Evolutionary conservation across 2,113 vertebrate genomes (phyloP), one percentile per base, ranked within the genome.

Genomic region (Lepisosteus osseus): DNA sequence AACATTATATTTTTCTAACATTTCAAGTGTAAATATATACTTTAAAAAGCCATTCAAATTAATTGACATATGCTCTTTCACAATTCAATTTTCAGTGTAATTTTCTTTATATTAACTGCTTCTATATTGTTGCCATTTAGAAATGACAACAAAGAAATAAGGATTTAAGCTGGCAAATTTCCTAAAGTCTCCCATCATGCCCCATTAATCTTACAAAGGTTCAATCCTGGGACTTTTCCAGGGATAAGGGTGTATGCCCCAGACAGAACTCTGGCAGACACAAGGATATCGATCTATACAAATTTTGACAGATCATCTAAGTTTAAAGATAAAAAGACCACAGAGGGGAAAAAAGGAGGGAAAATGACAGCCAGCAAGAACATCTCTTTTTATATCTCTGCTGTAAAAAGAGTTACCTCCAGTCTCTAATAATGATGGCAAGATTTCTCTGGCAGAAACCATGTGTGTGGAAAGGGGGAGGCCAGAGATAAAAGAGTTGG

Each of bases 361-460:
- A 51, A 29, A 45, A 61, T 54, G 56, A 17, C 29, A 56, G 44
- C 61, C 15, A 69, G 69, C 65, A 75, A 71, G 67, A 17, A 69
- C 55, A 67, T 65, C 75, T 76, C 71, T 67, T 61, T 72, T 54
- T 64, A 9, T 65, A 70, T 76, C 71, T 67, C 59, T 72, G 61
- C 54, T 61, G n/a, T 69, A 65, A 43, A 17, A 11, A 69, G 42
- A 12, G 66, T 69, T 70, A 69, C 71, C 55, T 61, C 59, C 62
- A 66, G 55, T 43, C 55, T 65, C 43, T 51, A 47, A 63, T 76
- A 76, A 54, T 40, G 67, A 54, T 40, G 44, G 13, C 67, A 29
- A 44, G 45, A 68, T 56, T 45, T 68, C 42, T 65, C 54, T 69
- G 71, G 61, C 44, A 13, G 61, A 44, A 69, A 59, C 54, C 66